Evolutionary conservation across 1,140 invertebrate species (phyloP), one percentile per base, ranked within the genome.

Genomic region (Theocolax elegans): DNA sequence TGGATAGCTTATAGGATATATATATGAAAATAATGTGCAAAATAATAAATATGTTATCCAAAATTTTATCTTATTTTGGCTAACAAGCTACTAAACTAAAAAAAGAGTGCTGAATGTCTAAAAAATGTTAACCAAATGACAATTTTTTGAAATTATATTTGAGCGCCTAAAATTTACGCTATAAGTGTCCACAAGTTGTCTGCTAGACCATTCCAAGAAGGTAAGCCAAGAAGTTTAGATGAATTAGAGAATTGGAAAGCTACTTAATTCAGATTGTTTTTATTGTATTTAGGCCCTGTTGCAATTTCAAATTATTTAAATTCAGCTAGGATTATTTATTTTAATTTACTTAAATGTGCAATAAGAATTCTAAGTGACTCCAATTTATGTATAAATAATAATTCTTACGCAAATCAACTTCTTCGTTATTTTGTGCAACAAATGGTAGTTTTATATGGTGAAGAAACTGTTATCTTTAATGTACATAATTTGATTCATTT

Each of bases 261-360:
- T 1, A 60, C 38, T 9, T 6, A 60, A 46, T 46, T 44, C n/a
- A 42, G 58, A 44, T 21, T 38, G 6, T 46, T 81, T 69, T 67
- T 81, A 8, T 66, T 79, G 53, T 83, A 83, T 65, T 64, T 67
- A 23, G 76, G 71, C 8, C 75, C 77, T n/a, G 27, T 81, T 21
- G 67, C 74, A 53, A 73, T 83, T 21, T 49, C 31, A 40, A 38
- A 68, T 10, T 12, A 70, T 15, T 44, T 77, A 4, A 46, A 3
- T 73, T 0, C n/a, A 29, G 27, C 25, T 74, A 8, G 72, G 74
- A 62, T 35, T 74, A 67, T 21, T 62, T 71, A 40, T 63, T 67
- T 59, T 60, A 75, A 27, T 65, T 76, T 21, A 63, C 42, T 65
- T 35, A 9, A 51, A 21, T 46, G 21, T 17, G 21, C 38, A 19